Evolutionary conservation across 2,797 vertebrate genomes (phyloP), one percentile per base, ranked within the genome.

Genomic region (Loriculus beryllinus): DNA sequence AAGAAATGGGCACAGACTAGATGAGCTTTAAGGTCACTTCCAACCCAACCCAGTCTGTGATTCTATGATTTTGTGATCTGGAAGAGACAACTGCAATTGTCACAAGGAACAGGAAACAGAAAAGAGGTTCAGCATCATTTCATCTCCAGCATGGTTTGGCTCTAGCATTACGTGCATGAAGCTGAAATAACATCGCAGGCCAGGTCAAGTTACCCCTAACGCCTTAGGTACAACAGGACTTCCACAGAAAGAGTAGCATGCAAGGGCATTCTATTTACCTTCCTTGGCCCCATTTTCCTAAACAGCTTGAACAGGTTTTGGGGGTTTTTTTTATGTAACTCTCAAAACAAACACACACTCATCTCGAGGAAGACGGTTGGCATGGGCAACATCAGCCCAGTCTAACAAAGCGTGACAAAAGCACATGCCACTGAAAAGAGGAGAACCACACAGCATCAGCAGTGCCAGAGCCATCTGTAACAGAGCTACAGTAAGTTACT

Each of bases 111-210:
- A 48, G 35, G 51, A 45, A 86, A 43, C 25, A 63, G 43, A 42
- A 65, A 35, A 25, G 35, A 57, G 7, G 6, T 19, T 47, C 19
- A 19, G 20, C 75, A 39, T 40, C 43, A 18, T 15, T 8, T 62
- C 43, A 28, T 4, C 33, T 49, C 39, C 3, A 0, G 57, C 21
- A 33, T 33, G n/a, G 12, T 18, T 59, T 68, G 45, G 40, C 47
- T 74, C 31, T 31, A 45, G 22, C 14, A 5, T 23, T 31, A n/a
- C 65, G 33, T 14, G 2, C 0, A 0, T 18, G 26, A 23, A n/a
- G 37, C 62, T 59, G 67, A 87, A 48, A n/a, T 4, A 52, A 18
- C 26, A 7, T 0, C 21, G 35, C 52, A 19, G 12, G 68, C 43
- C 7, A 7, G 49, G 12, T 8, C 20, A 33, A 31, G 17, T 75